These are phyloP conservation scores for Eupleurogrammus muticus DNA, from an alignment of 2,797 vertebrate genomes.

Conservation along the genomic window DNA sequence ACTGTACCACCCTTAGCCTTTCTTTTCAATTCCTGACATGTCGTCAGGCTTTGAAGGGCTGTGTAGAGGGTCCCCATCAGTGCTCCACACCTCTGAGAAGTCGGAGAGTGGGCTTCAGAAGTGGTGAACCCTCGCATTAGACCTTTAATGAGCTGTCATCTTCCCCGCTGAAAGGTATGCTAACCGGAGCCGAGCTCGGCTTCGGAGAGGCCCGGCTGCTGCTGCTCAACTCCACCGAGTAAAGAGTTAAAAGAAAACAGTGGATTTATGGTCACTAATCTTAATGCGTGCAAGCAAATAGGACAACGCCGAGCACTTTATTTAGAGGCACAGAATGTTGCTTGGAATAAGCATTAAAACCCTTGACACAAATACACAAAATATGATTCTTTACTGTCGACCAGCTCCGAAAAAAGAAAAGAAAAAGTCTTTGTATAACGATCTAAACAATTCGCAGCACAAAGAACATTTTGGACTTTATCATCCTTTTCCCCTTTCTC, in stretches of 20 bases:
- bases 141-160: conserved; percentile 80
- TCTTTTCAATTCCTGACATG: conserved; percentile 62
- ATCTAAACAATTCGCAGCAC: conserved; percentile 3
- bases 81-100: conserved; percentile 55
- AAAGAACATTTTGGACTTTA: conserved; percentile 47
- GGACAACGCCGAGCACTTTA: background rate
- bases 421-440: background rate
- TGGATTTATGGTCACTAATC: conserved; percentile 17
- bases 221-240: conserved; percentile 21
- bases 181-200: conserved; percentile 57
- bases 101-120: conserved; percentile 60
- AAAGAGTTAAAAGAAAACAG: conserved; percentile 15
- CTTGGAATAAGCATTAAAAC: conserved; percentile 8
- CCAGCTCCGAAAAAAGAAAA: conserved; percentile 16
- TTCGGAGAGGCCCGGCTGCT: conserved; percentile 17
- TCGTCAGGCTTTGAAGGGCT: conserved; percentile 63
- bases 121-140: conserved; percentile 64
- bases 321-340: conserved; percentile 18
- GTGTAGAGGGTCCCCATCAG: conserved; percentile 61
- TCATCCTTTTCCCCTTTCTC: conserved; percentile 36
- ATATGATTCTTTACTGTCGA: background rate
- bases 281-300: conserved; percentile 16
- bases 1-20: conserved; percentile 51
- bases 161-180: conserved; percentile 57
- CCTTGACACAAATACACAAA: conserved; percentile 6